Evolutionary conservation across 2,113 vertebrate genomes (phyloP).

Genomic region (Picathartes gymnocephalus): DNA sequence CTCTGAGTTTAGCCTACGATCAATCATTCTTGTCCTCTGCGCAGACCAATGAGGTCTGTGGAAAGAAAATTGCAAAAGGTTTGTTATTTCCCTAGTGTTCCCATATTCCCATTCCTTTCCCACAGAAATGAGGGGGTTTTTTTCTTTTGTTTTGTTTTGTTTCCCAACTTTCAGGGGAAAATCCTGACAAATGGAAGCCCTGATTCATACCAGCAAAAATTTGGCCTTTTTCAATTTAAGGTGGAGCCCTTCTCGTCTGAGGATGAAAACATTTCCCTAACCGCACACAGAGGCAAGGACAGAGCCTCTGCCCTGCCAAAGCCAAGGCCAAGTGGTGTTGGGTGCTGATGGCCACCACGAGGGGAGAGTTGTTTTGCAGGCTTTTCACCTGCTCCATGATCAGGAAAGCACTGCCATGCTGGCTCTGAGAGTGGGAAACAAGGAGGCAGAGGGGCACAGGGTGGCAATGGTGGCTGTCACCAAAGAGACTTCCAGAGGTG

Average conservation of each 20-base stretch:
- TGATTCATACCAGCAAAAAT: constrained; percentile 63
- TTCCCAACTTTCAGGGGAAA: constrained; percentile 53
- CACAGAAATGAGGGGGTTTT: constrained; percentile 30
- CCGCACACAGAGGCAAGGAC: background rate
- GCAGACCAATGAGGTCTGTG: background rate
- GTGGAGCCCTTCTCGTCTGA: constrained; percentile 30
- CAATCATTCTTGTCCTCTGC: background rate
- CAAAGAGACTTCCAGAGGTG: background rate
- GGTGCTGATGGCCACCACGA: background rate
- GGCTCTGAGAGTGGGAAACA: background rate
- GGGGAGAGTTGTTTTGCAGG: background rate
- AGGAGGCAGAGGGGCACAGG: background rate
- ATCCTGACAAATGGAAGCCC: constrained; percentile 59
- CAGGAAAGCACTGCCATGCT: background rate
- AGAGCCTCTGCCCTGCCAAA: background rate
- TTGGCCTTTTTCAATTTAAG: constrained; percentile 42
- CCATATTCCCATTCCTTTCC: constrained; percentile 54
- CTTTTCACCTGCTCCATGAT: background rate
- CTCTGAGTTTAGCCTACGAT: background rate
- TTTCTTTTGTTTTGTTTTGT: constrained; percentile 1
- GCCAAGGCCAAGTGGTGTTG: background rate
- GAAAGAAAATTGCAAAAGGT: constrained; percentile 50
- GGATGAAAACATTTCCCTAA: constrained; percentile 13
- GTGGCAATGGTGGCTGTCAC: background rate
- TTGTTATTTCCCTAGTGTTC: constrained; percentile 52